These are phyloP conservation scores for Menidia beryllina DNA, from an alignment of 2,113 vertebrate species.

Conservation along the genomic window DNA sequence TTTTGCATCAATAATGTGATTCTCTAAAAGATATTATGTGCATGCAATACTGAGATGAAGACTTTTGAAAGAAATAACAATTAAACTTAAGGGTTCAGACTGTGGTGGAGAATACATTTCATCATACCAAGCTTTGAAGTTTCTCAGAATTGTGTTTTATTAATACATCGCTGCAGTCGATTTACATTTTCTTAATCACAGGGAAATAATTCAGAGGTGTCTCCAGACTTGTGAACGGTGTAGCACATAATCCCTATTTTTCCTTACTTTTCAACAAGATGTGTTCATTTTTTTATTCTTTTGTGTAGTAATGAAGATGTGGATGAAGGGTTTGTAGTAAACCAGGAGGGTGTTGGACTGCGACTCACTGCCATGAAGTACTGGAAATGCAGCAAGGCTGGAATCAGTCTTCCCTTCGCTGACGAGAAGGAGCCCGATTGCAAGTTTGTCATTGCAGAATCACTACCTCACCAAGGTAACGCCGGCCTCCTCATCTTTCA, in stretches of 20 bases:
- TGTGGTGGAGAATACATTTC: too few species aligned
- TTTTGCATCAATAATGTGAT: neutral
- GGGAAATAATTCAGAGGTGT: neutral
- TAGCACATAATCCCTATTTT: neutral
- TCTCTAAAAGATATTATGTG: neutral
- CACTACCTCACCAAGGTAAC: constrained; percentile 79
- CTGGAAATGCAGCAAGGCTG: constrained; percentile 78
- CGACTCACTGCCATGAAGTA: constrained; percentile 87
- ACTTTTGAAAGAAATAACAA: too few species aligned
- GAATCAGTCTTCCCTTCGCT: constrained; percentile 61
- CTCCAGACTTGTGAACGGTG: neutral
- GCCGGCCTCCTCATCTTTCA: too few species aligned
- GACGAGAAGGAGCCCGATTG: constrained; percentile 77
- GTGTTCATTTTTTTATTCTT: constrained; percentile 27
- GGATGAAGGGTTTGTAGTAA: constrained; percentile 82
- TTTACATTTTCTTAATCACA: neutral
- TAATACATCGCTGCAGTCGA: neutral
- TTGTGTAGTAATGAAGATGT: constrained; percentile 78
- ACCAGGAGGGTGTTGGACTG: constrained; percentile 84
- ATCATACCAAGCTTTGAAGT: too few species aligned
- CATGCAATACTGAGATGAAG: too few species aligned
- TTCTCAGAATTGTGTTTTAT: too few species aligned
- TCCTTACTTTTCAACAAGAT: neutral
- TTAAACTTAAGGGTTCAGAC: too few species aligned
- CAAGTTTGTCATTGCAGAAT: constrained; percentile 91